These are phyloP conservation scores for Muntiacus muntjak DNA, from an alignment of 2,113 vertebrate species.

Conservation along the genomic window DNA sequence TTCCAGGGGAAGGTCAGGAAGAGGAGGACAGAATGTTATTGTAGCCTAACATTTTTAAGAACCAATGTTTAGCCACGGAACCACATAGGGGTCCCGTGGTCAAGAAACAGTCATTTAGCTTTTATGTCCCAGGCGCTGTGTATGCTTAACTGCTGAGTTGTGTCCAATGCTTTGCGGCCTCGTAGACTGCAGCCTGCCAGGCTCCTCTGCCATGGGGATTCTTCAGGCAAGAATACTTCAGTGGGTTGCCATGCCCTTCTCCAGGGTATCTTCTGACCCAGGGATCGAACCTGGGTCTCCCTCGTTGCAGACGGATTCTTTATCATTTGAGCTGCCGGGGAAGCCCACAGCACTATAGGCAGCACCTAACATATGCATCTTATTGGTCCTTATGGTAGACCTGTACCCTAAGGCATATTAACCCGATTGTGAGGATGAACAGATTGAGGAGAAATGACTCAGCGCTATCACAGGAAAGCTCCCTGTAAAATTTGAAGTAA, in stretches of 20 bases:
- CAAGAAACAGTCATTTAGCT: neutral
- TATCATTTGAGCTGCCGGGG: neutral
- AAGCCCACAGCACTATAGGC: neutral
- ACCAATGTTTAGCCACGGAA: neutral
- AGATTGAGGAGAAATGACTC: neutral
- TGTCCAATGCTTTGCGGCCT: neutral
- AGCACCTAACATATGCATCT: neutral
- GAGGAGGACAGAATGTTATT: neutral
- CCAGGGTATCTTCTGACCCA: neutral
- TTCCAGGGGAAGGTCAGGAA: neutral
- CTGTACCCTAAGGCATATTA: neutral
- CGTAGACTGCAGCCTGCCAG: neutral
- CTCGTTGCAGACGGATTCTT: neutral
- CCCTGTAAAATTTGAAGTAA: slow-evolving; percentile 35
- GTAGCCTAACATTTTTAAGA: neutral
- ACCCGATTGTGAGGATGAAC: neutral
- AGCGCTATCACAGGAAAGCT: neutral
- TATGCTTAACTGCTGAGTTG: neutral
- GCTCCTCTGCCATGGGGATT: neutral
- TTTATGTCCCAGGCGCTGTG: neutral
- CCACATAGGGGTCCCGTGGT: neutral
- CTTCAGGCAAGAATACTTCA: neutral
- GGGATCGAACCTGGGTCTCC: neutral
- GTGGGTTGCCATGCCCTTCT: neutral
- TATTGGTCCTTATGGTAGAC: neutral